Evolutionary conservation across 2,888 invertebrate species (phyloP), one percentile per base, ranked within the genome.

Genomic region (Lochmaea crataegi): DNA sequence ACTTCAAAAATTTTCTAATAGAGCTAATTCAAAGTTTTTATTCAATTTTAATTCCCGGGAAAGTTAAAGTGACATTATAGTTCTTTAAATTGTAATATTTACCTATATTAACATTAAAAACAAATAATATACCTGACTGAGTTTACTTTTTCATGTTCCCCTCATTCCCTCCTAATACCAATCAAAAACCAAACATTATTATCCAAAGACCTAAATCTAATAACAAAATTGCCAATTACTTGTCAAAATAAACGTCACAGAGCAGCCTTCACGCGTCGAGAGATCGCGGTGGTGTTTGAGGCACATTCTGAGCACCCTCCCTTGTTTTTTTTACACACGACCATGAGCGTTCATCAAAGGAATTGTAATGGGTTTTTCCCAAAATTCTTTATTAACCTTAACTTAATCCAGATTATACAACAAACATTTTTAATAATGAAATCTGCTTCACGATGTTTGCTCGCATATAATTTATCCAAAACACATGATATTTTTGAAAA

Each of bases 161-260:
- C 22, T 10, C 14, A 32, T 14, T 32, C 10, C 58, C 18, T 16
- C 72, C 70, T 64, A 65, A 53, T 66, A 42, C 65, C 69, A 69
- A 75, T 77, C 75, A 74, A 74, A 75, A 77, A 72, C 71, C 70
- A 72, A 76, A 76, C 69, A 72, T 76, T 76, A 74, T 73, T 75
- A 73, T 71, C 66, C 65, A 61, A 67, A 56, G 51, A 56, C 58
- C 72, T 41, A 71, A 76, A 78, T 76, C 76, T 76, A 78, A 78
- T 78, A 77, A 74, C 75, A 77, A 75, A 78, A 78, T 78, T 78
- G 78, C 65, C 77, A 77, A 78, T 78, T 77, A 78, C 75, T 77
- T 76, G 76, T 75, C 76, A 76, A 73, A 76, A 78, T 76, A 78
- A 70, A 65, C 61, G 60, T 65, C 57, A 56, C 65, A 53, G 57